Base-by-base conservation (phyloP, 2,797 vertebrate species). In the Pseudochirops corinnae region DNA sequence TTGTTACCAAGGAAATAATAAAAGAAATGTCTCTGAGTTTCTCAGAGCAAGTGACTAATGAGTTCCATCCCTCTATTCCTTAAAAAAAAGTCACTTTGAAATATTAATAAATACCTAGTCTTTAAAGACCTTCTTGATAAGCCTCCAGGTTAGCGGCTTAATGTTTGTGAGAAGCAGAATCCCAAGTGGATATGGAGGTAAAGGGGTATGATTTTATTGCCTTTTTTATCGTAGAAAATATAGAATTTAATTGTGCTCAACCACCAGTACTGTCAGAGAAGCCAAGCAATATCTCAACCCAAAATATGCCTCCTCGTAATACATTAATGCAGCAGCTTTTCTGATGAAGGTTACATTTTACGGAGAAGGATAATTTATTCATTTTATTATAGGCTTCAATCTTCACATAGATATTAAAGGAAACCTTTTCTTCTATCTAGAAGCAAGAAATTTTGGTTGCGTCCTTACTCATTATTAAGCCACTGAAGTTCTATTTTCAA, bases 41-140 rank as follows among this genome's bases (percentile, higher is more conserved):
- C 62, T 94, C 82, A 93, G 57, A 94, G 94, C 90, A 96, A 90
- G 91, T 92, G 18, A 97, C 56, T 95, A 97, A 96, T 93, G 93
- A 97, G 3, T 31, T 97, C 93, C 24, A 93, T 26, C 96, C 52
- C 52, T 96, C 93, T 0, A 0, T 94, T 95, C 97, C 55, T 97
- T 97, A 94, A 97, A 97, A 97, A 92, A 97, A 97, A 92, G 74
- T 12, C 96, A 33, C 91, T 97, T 96, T 93, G 93, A 97, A 96
- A 95, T 56, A 21, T 94, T 94, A 95, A 96, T 82, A 96, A 97
- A 95, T 94, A 96, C 97, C 96, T 95, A 92, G 29, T 6, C 2
- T 91, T 31, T 39, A 24, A 95, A 46, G 46, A 92, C 96, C 93
- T 93, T 57, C 52, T 92, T 82, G 13, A 92, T 82, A 52, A 95